phyloP scores from a whole-genome alignment of 2,888 invertebrate species.

The Lasius fuliginosus region DNA sequence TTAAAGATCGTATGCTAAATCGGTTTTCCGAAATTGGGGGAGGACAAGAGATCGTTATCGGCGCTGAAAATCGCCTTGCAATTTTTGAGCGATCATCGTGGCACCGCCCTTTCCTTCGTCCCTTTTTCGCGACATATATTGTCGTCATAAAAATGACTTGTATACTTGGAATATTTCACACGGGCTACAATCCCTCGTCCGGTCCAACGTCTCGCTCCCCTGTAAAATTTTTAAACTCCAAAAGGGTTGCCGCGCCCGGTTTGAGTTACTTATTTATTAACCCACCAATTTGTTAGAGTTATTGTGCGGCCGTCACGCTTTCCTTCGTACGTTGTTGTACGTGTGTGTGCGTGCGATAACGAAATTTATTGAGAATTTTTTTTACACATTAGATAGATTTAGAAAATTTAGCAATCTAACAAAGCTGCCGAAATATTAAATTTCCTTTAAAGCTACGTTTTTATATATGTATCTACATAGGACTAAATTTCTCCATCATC shows the following conservation, averaged over 20 bases:
- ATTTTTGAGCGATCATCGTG: constrained; percentile 62
- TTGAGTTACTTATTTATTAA: constrained; percentile 84
- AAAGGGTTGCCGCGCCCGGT: constrained; percentile 77
- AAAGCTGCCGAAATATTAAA: background rate
- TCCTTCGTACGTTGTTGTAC: constrained; percentile 17
- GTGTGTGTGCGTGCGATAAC: background rate
- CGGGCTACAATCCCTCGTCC: constrained; percentile 56
- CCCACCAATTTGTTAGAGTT: constrained; percentile 81
- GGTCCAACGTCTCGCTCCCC: constrained; percentile 52
- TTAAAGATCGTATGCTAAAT: background rate
- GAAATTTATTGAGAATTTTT: background rate
- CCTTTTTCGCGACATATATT: constrained; percentile 71
- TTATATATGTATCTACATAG: background rate
- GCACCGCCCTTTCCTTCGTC: constrained; percentile 47
- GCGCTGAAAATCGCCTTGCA: constrained; percentile 38
- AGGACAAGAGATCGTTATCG: background rate
- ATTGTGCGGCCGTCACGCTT: constrained; percentile 69
- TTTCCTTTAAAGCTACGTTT: background rate
- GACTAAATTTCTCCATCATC: background rate
- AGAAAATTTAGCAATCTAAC: background rate
- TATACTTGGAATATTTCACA: constrained; percentile 73
- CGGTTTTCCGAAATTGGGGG: constrained; percentile 23
- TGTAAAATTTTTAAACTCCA: constrained; percentile 80
- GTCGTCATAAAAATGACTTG: constrained; percentile 66
- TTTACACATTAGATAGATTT: background rate